phyloP scores from a whole-genome alignment of 2,113 vertebrate genomes.

The Platysternon megacephalum region DNA sequence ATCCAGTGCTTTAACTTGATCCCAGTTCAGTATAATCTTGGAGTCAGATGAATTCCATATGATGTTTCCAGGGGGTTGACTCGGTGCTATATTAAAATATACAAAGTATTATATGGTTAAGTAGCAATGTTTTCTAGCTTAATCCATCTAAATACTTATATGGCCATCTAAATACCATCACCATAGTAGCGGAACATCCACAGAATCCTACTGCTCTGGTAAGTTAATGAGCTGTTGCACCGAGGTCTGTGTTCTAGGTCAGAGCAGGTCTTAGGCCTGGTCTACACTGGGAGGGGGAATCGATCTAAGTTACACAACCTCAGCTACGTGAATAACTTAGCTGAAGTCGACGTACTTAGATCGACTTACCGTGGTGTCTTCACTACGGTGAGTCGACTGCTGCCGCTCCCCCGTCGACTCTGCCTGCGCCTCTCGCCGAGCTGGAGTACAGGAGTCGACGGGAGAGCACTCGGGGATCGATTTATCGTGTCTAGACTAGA shows the following conservation, averaged over 20 bases:
- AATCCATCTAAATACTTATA: neutral
- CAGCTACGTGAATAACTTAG: too few species aligned
- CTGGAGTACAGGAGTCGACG: too few species aligned
- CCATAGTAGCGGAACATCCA: neutral
- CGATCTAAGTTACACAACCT: too few species aligned
- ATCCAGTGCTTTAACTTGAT: constrained; percentile 96
- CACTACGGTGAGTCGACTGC: too few species aligned
- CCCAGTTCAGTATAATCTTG: constrained; percentile 98
- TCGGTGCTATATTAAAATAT: constrained; percentile 85
- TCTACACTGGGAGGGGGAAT: too few species aligned
- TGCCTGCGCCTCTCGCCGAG: too few species aligned
- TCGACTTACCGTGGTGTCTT: too few species aligned
- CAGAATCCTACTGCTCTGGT: neutral
- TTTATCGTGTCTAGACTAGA: too few species aligned
- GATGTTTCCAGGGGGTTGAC: constrained; percentile 94
- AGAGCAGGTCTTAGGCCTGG: constrained; percentile 10
- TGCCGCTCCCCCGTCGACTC: too few species aligned
- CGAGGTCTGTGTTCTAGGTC: constrained; percentile 60
- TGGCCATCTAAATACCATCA: neutral
- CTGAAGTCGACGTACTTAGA: too few species aligned
- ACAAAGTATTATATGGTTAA: constrained; percentile 17
- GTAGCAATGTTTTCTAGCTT: neutral
- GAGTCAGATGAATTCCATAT: constrained; percentile 97
- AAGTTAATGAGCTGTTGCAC: constrained; percentile 59
- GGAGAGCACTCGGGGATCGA: too few species aligned